Conservation (phyloP, 2,888 invertebrate genomes). For the Syritta pipiens region DNA sequence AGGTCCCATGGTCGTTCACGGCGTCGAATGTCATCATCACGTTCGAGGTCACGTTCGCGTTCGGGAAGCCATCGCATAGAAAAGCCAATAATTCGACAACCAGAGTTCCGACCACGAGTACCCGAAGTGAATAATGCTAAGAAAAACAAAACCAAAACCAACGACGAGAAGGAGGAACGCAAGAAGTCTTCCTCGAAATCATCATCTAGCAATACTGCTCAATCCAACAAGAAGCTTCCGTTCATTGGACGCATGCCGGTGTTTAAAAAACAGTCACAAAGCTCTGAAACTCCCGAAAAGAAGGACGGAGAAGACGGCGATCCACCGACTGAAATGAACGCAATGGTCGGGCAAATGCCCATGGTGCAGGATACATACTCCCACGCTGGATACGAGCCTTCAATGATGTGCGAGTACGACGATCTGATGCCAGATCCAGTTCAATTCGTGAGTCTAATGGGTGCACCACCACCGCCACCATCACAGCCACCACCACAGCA, state of each 20-base stretch:
- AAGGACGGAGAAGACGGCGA: slow-evolving; percentile 62
- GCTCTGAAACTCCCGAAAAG: slow-evolving; percentile 35
- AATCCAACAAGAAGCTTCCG: slow-evolving; percentile 85
- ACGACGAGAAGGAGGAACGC: slow-evolving; percentile 72
- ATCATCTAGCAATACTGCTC: slow-evolving; percentile 70
- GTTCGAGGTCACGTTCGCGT: slow-evolving; percentile 72
- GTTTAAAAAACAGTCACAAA: slow-evolving; percentile 81
- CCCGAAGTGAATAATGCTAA: slow-evolving; percentile 74
- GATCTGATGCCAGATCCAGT: slow-evolving; percentile 80
- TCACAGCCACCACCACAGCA: slow-evolving; percentile 72
- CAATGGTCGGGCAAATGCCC: slow-evolving; percentile 72
- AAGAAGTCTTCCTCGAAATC: slow-evolving; percentile 71
- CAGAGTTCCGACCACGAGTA: slow-evolving; percentile 77
- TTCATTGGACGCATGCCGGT: slow-evolving; percentile 93
- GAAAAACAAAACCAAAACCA: slow-evolving; percentile 70
- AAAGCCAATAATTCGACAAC: slow-evolving; percentile 77
- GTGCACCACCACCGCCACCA: slow-evolving; percentile 78
- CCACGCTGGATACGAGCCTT: slow-evolving; percentile 77
- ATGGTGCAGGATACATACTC: slow-evolving; percentile 77
- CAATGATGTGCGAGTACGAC: slow-evolving; percentile 78
- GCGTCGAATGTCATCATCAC: slow-evolving; percentile 67
- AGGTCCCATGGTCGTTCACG: slow-evolving; percentile 70
- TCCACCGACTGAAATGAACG: slow-evolving; percentile 44
- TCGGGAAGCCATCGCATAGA: slow-evolving; percentile 74
- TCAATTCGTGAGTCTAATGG: slow-evolving; percentile 78